A percentile compares a stretch with the other conserved stretches of the same genome.
These are phyloP conservation scores for Himalopsyche tibetana DNA, from an alignment of 2,888 invertebrate genomes.

Conservation along the genomic window DNA sequence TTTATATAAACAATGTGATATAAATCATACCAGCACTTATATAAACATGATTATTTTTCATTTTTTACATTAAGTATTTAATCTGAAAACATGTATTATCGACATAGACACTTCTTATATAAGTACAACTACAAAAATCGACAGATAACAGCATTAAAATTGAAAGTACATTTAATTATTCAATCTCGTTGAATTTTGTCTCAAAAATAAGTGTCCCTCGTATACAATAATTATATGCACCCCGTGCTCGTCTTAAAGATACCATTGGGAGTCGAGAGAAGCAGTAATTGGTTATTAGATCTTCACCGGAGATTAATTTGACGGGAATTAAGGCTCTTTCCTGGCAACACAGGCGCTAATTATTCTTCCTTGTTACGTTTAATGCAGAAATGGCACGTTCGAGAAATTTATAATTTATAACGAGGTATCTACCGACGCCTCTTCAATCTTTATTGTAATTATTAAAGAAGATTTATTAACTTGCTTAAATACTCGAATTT, in stretches of 20 bases:
- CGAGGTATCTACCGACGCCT: background rate
- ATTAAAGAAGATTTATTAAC: too few relatives aligned
- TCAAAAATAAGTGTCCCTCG: background rate
- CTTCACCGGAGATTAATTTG: conserved; percentile 31
- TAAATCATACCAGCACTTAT: too few relatives aligned
- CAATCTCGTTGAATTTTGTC: too few relatives aligned
- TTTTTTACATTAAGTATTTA: too few relatives aligned
- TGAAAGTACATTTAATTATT: too few relatives aligned
- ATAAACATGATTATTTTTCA: too few relatives aligned
- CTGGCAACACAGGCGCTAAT: conserved; percentile 22
- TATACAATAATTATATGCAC: background rate
- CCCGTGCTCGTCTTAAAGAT: background rate
- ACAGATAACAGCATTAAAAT: too few relatives aligned
- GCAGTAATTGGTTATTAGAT: conserved; percentile 30
- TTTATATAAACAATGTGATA: too few relatives aligned
- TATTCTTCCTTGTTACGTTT: conserved; percentile 12
- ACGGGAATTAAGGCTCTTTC: conserved; percentile 7
- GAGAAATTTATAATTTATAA: background rate
- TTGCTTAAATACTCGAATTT: too few relatives aligned
- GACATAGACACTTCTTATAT: too few relatives aligned
- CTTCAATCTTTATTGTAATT: background rate
- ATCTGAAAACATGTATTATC: too few relatives aligned
- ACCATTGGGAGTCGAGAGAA: background rate
- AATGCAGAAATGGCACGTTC: conserved; percentile 2
- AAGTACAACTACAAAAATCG: too few relatives aligned